These are phyloP conservation scores for Emmelina monodactyla DNA, from an alignment of 2,888 invertebrate genomes.

Conservation along the genomic window DNA sequence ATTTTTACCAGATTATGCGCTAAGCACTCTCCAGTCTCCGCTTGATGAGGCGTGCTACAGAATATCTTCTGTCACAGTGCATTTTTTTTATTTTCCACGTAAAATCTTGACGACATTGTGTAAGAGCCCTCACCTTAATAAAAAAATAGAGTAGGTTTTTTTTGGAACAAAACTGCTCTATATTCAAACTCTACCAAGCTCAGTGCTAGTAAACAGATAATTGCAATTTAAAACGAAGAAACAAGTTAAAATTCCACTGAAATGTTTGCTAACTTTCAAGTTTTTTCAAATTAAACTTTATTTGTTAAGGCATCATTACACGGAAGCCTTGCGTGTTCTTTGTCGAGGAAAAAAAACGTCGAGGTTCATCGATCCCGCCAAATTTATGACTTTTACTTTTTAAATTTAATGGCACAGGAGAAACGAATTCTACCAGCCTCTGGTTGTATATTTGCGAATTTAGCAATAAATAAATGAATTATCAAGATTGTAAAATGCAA, in stretches of 20 bases:
- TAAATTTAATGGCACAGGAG: conserved; percentile 11
- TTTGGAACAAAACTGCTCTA: too few relatives aligned
- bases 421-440: neutral
- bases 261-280: too few relatives aligned
- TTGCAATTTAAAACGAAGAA: too few relatives aligned
- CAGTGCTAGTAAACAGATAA: too few relatives aligned
- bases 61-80: conserved; percentile 3
- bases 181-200: too few relatives aligned
- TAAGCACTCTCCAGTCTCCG: conserved; percentile 22
- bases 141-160: too few relatives aligned
- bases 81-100: too few relatives aligned
- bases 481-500: neutral
- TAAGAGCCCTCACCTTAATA: too few relatives aligned
- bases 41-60: conserved; percentile 8
- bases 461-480: conserved; percentile 1
- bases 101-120: too few relatives aligned
- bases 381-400: conserved; percentile 16
- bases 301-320: conserved; percentile 9
- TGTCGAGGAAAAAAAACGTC: conserved; percentile 7
- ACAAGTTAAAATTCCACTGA: too few relatives aligned
- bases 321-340: conserved; percentile 17
- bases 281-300: too few relatives aligned
- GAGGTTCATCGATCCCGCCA: conserved; percentile 11
- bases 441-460: conserved; percentile 1
- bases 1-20: conserved; percentile 58